phyloP scores from a whole-genome alignment of 2,113 vertebrate species.

The Urocitellus parryii region DNA sequence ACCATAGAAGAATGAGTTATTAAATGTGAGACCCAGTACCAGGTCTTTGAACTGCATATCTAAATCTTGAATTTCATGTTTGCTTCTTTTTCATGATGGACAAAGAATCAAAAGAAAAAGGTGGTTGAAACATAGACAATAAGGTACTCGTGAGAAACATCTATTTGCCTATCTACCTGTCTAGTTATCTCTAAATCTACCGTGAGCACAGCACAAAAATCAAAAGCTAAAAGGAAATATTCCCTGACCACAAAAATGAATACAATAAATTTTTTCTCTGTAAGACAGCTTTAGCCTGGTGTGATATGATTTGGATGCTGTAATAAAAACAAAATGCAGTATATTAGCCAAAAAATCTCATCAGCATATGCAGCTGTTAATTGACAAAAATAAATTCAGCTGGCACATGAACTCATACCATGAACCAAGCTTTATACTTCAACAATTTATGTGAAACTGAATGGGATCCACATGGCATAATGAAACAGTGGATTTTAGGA shows the following conservation, averaged over 20 bases:
- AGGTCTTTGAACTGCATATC: background rate
- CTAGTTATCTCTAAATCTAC: background rate
- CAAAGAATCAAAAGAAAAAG: conserved; percentile 19
- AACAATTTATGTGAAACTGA: conserved; percentile 44
- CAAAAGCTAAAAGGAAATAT: conserved; percentile 54
- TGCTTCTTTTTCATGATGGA: background rate
- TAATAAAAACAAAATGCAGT: conserved; percentile 23
- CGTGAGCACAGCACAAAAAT: background rate
- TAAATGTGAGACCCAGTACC: background rate
- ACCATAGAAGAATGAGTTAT: background rate
- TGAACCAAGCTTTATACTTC: conserved; percentile 20
- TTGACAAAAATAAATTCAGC: conserved; percentile 71
- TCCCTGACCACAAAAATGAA: conserved; percentile 1
- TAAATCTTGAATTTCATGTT: background rate
- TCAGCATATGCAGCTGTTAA: conserved; percentile 66
- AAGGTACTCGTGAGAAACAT: background rate
- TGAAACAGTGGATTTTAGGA: background rate
- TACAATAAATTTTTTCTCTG: conserved; percentile 41
- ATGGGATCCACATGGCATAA: background rate
- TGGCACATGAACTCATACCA: conserved; percentile 40
- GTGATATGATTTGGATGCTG: conserved; percentile 9
- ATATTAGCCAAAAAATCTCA: conserved; percentile 54
- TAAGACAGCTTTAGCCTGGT: background rate
- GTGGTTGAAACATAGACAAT: background rate
- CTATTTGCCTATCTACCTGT: background rate